These are phyloP conservation scores for Tichodroma muraria DNA, from an alignment of 2,113 vertebrate genomes.

Conservation along the genomic window DNA sequence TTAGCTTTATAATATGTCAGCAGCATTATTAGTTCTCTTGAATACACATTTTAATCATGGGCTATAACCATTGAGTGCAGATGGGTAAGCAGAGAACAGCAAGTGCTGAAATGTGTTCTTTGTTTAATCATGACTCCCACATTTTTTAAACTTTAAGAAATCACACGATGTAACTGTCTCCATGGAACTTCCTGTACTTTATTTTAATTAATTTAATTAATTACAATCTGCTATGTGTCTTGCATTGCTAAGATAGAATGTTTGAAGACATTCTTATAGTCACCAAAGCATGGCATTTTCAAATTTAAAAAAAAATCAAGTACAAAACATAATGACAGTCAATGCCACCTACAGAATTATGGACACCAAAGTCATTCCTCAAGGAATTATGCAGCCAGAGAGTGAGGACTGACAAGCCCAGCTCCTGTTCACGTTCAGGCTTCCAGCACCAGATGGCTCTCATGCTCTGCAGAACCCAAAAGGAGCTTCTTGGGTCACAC, in stretches of 20 bases:
- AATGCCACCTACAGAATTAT: neutral
- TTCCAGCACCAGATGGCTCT: slow-evolving; percentile 8
- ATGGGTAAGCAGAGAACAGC: neutral
- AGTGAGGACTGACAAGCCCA: neutral
- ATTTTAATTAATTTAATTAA: neutral
- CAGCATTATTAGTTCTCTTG: neutral
- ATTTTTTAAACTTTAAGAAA: neutral
- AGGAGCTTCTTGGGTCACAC: neutral
- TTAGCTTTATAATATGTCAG: neutral
- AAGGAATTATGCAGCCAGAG: neutral
- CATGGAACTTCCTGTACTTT: neutral
- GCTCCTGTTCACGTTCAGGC: neutral
- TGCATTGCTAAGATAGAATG: neutral
- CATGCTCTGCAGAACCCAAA: neutral
- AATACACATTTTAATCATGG: neutral
- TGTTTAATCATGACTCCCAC: neutral
- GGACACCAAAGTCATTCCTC: neutral
- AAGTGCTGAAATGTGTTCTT: neutral
- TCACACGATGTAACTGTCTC: neutral
- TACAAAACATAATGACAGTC: neutral
- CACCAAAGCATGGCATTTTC: neutral
- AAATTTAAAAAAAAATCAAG: neutral
- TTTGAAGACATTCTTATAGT: neutral
- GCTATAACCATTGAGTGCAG: neutral
- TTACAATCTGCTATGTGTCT: neutral